phyloP scores from a whole-genome alignment of 2,797 vertebrate genomes.

The Acanthiza pusilla region DNA sequence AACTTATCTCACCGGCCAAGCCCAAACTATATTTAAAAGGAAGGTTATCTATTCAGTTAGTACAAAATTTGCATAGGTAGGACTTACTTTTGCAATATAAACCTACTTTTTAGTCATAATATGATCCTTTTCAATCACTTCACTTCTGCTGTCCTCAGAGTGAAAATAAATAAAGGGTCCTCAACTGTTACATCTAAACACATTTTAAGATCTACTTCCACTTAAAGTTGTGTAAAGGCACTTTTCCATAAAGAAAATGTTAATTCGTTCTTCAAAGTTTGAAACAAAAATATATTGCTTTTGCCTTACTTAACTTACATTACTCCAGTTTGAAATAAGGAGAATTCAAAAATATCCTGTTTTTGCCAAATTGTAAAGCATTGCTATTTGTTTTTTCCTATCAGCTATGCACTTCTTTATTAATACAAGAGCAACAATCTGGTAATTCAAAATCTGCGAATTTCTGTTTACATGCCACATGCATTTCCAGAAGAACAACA shows the following conservation, averaged over 20 bases:
- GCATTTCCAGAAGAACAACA: not conserved
- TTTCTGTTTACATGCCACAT: not conserved
- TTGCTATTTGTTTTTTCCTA: not conserved
- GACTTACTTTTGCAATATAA: not conserved
- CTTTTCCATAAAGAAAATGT: not conserved
- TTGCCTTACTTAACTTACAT: not conserved
- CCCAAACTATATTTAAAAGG: not conserved
- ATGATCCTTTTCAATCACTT: not conserved
- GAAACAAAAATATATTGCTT: not conserved
- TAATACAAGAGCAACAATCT: not conserved
- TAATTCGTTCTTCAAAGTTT: not conserved
- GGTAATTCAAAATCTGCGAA: not conserved
- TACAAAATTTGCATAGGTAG: not conserved
- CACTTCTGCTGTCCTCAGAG: not conserved
- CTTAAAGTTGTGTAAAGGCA: not conserved
- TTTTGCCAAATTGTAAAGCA: not conserved
- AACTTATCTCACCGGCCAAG: not conserved
- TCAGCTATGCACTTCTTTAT: not conserved
- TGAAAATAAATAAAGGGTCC: not conserved
- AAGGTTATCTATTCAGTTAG: not conserved
- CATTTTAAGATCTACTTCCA: not conserved
- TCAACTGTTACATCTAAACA: not conserved
- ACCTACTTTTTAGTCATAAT: not conserved
- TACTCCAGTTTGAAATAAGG: not conserved
- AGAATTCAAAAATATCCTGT: not conserved